Evolutionary conservation across 2,888 invertebrate species (phyloP), one percentile per base, ranked within the genome.

Genomic region (Priocnemis perturbator): DNA sequence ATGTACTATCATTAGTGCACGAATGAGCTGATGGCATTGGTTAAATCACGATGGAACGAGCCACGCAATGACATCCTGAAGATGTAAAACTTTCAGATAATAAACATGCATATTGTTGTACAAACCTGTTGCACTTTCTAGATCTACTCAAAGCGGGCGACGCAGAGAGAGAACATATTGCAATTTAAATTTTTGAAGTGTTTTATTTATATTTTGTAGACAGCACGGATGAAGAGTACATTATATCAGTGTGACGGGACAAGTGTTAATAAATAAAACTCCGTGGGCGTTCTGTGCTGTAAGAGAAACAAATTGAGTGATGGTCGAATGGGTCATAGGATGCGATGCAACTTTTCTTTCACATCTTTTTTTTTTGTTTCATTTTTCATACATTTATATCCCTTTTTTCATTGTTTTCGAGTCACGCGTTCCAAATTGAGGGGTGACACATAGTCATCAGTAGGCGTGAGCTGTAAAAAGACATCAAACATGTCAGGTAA

Each of bases 51-150:
- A 50, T 65, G 30, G 68, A 67, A 52, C 55, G 62, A 55, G 67
- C 67, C 73, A 67, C 60, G 58, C 71, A 69, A 78, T 75, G 73
- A 78, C 83, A 81, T 84, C 83, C 79, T 83, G 72, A 81, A 84
- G 83, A 86, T 87, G 83, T 83, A 86, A 82, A 81, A 86, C 84
- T 85, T 86, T 87, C 82, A 84, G 83, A 87, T 86, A 86, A 88
- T 88, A 88, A 88, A 88, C 81, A 86, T 87, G 82, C 85, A 84
- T 87, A 86, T 87, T 86, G 85, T 87, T 87, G 86, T 86, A 86
- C 79, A 83, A 80, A 78, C 52, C 63, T 71, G 57, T 30, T 30
- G 37, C 3, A 21, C 53, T 21, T 4, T 23, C 23, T 23, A 15
- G 15, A 20, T 37, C 37, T 37, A 17, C n/a, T 9, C 57, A 57